Percentiles rank a stretch among this genome's conserved stretches.
These are phyloP conservation scores for Heliconius melpomene DNA, from an alignment of 1,140 invertebrate genomes.

Conservation along the genomic window DNA sequence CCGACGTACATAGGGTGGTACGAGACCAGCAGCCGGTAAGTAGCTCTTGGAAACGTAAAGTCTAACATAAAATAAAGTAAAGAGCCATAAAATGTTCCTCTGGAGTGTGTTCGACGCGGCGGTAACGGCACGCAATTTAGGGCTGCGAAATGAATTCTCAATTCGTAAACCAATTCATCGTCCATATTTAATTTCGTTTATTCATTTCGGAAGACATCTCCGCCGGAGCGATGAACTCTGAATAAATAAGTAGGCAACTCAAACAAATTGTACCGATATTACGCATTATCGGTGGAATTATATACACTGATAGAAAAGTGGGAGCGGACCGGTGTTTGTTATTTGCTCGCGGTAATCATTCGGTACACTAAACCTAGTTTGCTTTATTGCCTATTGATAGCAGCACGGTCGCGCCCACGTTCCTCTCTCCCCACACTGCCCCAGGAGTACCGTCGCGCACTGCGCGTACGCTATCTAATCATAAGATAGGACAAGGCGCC, in stretches of 20 bases:
- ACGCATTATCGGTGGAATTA: constrained; percentile 24
- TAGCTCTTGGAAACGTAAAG: background rate
- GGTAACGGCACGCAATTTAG: constrained; percentile 2
- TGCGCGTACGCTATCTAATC: background rate
- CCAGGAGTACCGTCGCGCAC: background rate
- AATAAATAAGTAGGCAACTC: constrained; percentile 24
- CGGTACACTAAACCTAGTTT: constrained; percentile 35
- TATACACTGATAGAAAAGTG: constrained; percentile 24
- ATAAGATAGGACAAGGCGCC: constrained; percentile 28
- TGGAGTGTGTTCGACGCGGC: constrained; percentile 1
- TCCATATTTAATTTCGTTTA: constrained; percentile 28
- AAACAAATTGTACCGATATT: constrained; percentile 24
- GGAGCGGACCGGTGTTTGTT: constrained; percentile 24
- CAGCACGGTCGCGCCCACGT: background rate
- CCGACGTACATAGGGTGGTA: background rate
- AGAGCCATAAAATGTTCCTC: constrained; percentile 7
- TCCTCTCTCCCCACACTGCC: background rate
- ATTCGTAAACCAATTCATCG: constrained; percentile 3
- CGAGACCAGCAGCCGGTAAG: background rate
- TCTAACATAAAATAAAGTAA: constrained; percentile 10
- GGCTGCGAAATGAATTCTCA: constrained; percentile 22
- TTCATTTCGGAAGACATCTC: constrained; percentile 23
- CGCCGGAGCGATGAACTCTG: constrained; percentile 26
- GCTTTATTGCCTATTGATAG: constrained; percentile 35
- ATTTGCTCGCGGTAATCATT: constrained; percentile 30